Evolutionary conservation across 2,113 vertebrate genomes (phyloP).

Genomic region (Mirounga angustirostris): DNA sequence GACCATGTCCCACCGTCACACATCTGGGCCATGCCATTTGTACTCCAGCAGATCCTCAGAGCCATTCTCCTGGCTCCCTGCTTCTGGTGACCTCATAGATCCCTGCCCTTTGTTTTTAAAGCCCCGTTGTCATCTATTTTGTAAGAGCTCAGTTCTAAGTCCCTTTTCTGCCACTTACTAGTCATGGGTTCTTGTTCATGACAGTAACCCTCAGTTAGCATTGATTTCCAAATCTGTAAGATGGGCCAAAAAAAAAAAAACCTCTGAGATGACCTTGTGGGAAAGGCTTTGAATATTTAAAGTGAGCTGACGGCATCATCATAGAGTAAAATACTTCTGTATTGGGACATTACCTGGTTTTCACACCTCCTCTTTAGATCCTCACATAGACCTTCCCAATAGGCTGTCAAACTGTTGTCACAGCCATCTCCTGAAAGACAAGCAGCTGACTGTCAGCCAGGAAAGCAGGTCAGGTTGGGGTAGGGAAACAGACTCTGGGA

Average conservation of each 20-base stretch:
- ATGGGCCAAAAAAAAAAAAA: not conserved
- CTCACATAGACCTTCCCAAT: not conserved
- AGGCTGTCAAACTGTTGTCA: not conserved
- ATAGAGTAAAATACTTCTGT: not conserved
- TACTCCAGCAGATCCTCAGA: not conserved
- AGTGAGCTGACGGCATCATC: not conserved
- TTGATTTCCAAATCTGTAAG: conserved; percentile 25
- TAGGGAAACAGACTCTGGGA: not conserved
- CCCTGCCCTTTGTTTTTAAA: not conserved
- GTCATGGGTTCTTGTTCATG: not conserved
- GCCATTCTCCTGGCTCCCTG: not conserved
- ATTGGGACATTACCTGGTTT: not conserved
- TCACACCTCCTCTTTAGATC: not conserved
- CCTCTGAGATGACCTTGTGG: not conserved
- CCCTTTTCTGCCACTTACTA: not conserved
- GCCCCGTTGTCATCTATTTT: not conserved
- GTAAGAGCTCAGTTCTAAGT: not conserved
- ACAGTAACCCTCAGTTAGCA: not conserved
- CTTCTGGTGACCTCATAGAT: not conserved
- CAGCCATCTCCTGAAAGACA: not conserved
- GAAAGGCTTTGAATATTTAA: not conserved
- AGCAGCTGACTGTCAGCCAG: not conserved
- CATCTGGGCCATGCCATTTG: accelerated
- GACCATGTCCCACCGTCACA: accelerated
- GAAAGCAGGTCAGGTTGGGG: not conserved